phyloP scores from a whole-genome alignment of 1,140 invertebrate species.

The Bombus superbus region DNA sequence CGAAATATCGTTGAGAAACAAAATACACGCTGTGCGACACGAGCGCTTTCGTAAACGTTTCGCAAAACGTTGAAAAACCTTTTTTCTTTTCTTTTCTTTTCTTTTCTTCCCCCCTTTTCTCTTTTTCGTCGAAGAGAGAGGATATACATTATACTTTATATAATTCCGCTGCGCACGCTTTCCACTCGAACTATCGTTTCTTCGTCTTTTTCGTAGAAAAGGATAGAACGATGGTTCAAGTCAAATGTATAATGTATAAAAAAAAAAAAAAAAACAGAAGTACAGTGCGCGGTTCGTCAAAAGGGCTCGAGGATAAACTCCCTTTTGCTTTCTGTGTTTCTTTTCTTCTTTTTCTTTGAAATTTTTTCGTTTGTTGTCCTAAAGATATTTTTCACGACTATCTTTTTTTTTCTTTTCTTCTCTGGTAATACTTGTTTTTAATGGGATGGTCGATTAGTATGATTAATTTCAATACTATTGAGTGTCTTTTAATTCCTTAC shows the following conservation, averaged over 20 bases:
- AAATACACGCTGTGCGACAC: slow-evolving; percentile 40
- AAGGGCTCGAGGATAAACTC: neutral
- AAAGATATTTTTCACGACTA: neutral
- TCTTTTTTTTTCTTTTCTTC: neutral
- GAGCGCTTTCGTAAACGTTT: slow-evolving; percentile 57
- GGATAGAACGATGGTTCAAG: slow-evolving; percentile 1
- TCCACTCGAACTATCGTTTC: too few species aligned
- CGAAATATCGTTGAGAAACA: slow-evolving; percentile 15
- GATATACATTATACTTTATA: neutral
- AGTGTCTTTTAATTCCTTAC: neutral
- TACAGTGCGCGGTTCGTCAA: slow-evolving; percentile 36
- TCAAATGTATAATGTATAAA: neutral
- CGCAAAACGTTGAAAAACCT: neutral
- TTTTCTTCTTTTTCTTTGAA: slow-evolving; percentile 25
- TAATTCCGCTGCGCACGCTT: too few species aligned
- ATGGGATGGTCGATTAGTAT: too few species aligned
- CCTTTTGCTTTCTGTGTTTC: slow-evolving; percentile 22
- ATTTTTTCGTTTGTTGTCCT: neutral
- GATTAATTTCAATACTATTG: neutral
- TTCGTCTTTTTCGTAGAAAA: neutral
- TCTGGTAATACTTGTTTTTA: neutral
- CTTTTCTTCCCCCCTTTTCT: neutral
- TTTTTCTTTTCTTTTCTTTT: neutral
- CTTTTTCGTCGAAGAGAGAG: neutral
- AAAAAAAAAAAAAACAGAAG: neutral